Base-by-base conservation (phyloP, 2,888 invertebrate species). In the Pseudoips prasinana region DNA sequence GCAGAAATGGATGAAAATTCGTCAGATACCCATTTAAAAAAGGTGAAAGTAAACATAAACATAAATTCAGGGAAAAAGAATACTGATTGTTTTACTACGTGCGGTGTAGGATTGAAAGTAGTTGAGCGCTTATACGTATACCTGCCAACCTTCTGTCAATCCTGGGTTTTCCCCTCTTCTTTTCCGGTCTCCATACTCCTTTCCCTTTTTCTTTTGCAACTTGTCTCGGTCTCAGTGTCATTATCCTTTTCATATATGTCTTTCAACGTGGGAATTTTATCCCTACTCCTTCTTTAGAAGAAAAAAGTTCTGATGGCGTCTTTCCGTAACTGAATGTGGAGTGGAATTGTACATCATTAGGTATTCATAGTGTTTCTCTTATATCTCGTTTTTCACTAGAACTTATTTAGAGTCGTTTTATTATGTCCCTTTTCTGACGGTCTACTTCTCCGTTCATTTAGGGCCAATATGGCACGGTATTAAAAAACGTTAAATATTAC, bases 401-500 rank as follows among this genome's bases (percentile, higher is more conserved):
- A 3, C 49, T 25, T 1, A 65, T 62, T 10, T 41, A 47, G 0
- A 65, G 25, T 0, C 62, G 27, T 24, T 64, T 60, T 1, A 59
- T 0, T 0, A 61, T 59, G 18, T 58, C 54, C 2, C 60, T 3
- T 7, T 64, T 62, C 33, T 63, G 60, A 0, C 60, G 11, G 9
- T 65, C 58, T 0, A 65, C 58, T 25, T 62, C 58, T 0, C 61
- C 61, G 23, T 58, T 60, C 22, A 25, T 24, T 33, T 60, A 58
- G 0, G 60, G 59, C 54, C 57, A 60, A 8, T 63, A 63, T 1
- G 57, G 58, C 0, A 58, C 19, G 0, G 51, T 41, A 27, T 45
- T 36, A 14, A 25, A 46, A 9, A 55, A 23, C 3, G n/a, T n/a
- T 1, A 40, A 1, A 61, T 61, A n/a, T 33, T 27, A 1, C 33